Base-by-base conservation (phyloP, 1,140 invertebrate species). In the Rhyzopertha dominica region DNA sequence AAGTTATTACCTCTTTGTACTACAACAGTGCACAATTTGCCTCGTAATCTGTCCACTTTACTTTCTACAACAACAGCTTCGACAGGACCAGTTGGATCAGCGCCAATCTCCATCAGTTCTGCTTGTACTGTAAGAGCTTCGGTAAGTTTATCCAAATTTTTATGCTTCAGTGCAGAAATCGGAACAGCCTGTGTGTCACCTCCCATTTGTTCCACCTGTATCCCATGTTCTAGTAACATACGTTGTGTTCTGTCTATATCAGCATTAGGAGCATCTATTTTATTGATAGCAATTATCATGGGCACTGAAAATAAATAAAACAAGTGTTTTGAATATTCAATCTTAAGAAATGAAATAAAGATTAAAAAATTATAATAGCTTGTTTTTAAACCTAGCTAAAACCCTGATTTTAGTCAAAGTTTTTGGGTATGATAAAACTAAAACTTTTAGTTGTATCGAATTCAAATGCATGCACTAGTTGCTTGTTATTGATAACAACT, bases 201-300 rank as follows among this genome's bases (percentile, higher is more conserved):
- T 1, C 95, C 95, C 43, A 84, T 64, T 23, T 84, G 83, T 73
- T 99, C 96, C 5, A 93, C 75, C 14, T 86, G 71, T 26, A 99
- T 73, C 8, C 89, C 90, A 58, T 86, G 72, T 56, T 83, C 72
- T 1, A 80, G 66, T 7, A 99, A 72, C 67, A 84, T 83, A 32
- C 73, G 67, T 59, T 90, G 82, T 5, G 88, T 83, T 44, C 74
- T 71, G 48, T 85, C 78, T 71, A 91, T 79, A 75, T 98, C 78
- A 44, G 87, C 87, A 61, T 80, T 78, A 35, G 81, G 80, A 62
- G 95, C 94, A 70, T 99, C 97, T 54, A 97, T 94, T 77, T 99
- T 99, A 69, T 99, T 99, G 32, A 99, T 86, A n/a, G 96, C 96
- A 32, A 99, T 91, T 57, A 99, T 83, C 3, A 99, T 87, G 0